phyloP scores from a whole-genome alignment of 1,140 invertebrate genomes.

The Coptotermes formosanus region DNA sequence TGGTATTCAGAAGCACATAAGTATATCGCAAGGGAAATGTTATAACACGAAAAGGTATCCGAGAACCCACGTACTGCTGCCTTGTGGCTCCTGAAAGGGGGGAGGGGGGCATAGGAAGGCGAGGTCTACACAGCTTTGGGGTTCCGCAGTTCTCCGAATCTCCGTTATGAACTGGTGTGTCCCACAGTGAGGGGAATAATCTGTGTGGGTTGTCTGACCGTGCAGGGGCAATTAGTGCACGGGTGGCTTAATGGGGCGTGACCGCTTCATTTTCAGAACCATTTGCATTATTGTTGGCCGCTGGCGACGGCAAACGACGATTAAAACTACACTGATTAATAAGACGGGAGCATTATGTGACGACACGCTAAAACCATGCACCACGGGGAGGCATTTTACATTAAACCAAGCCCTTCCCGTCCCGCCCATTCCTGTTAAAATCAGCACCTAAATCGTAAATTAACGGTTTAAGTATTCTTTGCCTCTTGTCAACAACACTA shows the following conservation, averaged over 20 bases:
- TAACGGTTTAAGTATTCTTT: too few relatives aligned
- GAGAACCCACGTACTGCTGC: not conserved
- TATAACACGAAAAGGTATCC: not conserved
- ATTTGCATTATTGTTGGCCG: conserved; percentile 12
- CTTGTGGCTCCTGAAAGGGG: not conserved
- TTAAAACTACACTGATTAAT: conserved; percentile 17
- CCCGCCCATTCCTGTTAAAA: too few relatives aligned
- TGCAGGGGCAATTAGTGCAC: conserved; percentile 1
- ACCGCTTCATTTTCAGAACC: conserved; percentile 6
- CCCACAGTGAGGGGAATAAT: not conserved
- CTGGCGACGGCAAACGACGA: not conserved
- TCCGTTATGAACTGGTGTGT: not conserved
- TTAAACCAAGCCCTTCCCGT: too few relatives aligned
- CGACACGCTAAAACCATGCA: not conserved
- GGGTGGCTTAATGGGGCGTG: conserved; percentile 2
- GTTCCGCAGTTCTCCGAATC: not conserved
- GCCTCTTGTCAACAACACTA: too few relatives aligned
- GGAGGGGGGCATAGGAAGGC: too few relatives aligned
- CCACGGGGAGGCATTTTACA: not conserved
- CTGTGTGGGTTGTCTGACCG: not conserved
- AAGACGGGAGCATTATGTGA: not conserved
- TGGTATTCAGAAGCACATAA: not conserved
- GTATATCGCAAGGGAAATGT: conserved; percentile 10
- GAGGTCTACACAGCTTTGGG: not conserved
- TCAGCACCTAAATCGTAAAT: too few relatives aligned